Evolutionary conservation across 2,113 vertebrate genomes (phyloP).

Genomic region (Pollimyrus isidori): DNA sequence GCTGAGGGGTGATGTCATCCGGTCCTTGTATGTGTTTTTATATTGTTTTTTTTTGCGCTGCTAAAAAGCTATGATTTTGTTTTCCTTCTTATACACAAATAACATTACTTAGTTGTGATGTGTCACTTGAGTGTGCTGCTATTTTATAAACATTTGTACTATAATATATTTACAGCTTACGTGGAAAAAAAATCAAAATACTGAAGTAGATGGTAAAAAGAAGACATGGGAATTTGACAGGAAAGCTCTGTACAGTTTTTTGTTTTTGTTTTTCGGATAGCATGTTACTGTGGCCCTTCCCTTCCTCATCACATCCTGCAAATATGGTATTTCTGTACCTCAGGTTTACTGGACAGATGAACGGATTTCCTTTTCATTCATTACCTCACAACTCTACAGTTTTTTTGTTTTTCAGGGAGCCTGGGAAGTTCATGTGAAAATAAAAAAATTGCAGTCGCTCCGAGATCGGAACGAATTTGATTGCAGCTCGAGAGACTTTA

Average conservation of each 20-base stretch:
- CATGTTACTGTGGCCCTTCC: conserved; percentile 57
- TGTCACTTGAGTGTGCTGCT: conserved; percentile 99
- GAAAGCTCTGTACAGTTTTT: conserved; percentile 81
- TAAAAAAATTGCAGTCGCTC: conserved; percentile 22
- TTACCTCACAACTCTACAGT: conserved; percentile 76
- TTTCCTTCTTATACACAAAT: conserved; percentile 91
- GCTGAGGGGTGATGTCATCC: conserved; percentile 76
- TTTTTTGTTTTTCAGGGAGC: conserved; percentile 59
- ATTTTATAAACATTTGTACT: conserved; percentile 99
- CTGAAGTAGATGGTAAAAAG: conserved; percentile 87
- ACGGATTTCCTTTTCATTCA: conserved; percentile 61
- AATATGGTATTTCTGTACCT: conserved; percentile 84
- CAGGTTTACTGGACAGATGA: conserved; percentile 90
- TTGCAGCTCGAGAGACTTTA: conserved; percentile 37
- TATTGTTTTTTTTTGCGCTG: conserved; percentile 77
- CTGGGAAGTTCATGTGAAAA: conserved; percentile 31
- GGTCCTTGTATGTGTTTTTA: conserved; percentile 62
- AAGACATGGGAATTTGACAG: conserved; percentile 85
- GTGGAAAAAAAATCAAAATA: conserved; percentile 72
- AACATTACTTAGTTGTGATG: conserved; percentile 98
- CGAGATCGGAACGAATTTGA: conserved; percentile 11
- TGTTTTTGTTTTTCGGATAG: conserved; percentile 55
- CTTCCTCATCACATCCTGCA: conserved; percentile 75
- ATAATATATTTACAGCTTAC: conserved; percentile 99
- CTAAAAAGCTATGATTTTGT: conserved; percentile 96